Evolutionary conservation across 1,140 invertebrate species (phyloP).

Genomic region (Bombus ignitus): DNA sequence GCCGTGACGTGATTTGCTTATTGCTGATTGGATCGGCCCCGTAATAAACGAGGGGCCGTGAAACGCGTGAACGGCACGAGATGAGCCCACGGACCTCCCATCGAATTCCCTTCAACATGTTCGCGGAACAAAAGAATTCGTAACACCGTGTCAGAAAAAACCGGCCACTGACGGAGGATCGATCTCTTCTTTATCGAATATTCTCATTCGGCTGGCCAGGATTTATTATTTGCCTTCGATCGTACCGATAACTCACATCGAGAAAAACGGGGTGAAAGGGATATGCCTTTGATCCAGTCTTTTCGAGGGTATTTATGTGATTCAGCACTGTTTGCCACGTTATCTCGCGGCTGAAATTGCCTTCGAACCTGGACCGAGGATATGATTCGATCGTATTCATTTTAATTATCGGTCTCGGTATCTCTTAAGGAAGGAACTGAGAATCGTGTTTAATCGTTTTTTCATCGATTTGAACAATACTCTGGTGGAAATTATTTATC

Average conservation of each 20-base stretch:
- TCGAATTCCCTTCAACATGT: conserved; percentile 25
- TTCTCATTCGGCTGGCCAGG: background rate
- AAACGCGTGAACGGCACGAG: conserved; percentile 47
- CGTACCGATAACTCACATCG: background rate
- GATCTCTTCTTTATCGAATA: conserved; percentile 28
- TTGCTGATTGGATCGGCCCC: conserved; percentile 57
- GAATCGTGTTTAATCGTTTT: background rate
- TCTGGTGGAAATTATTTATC: background rate
- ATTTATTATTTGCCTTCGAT: conserved; percentile 9
- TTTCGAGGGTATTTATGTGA: background rate
- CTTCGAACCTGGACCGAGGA: background rate
- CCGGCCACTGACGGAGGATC: background rate
- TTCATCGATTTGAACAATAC: background rate
- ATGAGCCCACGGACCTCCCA: conserved; percentile 39
- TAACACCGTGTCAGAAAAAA: conserved; percentile 3
- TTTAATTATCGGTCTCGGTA: background rate
- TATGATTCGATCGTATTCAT: background rate
- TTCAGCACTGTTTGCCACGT: background rate
- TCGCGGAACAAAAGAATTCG: conserved; percentile 14
- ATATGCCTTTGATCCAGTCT: background rate
- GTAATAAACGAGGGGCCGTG: conserved; percentile 55
- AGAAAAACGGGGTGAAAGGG: background rate
- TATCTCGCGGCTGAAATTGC: background rate
- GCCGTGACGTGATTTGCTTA: conserved; percentile 67
- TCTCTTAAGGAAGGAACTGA: too few relatives aligned